Base-by-base conservation (phyloP, 35 echinoderm and acorn worm species). In the Hemicentrotus pulcherrimus region DNA sequence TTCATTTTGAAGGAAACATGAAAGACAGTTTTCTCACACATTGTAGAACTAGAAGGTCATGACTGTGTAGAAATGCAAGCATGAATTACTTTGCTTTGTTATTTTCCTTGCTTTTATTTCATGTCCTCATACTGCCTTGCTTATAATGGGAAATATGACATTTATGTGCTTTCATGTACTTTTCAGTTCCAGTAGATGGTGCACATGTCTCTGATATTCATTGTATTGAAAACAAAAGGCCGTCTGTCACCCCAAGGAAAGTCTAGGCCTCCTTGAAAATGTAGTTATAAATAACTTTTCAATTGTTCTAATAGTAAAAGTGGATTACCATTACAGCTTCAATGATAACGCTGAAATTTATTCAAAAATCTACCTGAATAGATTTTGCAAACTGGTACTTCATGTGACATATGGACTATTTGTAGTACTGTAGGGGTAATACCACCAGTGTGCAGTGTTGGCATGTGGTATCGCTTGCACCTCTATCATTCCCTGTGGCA, bases 401-500 rank as follows among this genome's bases (percentile, higher is more conserved):
- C 19, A 78, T 78, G 65, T 78, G 65, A 78, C 65, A 78, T 22
- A 15, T 55, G 50, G 50, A 11, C 15, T 55, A 14, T 55, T 55
- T 55, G 50, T 11, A 55, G 50, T 10, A n/a, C 0, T 28, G 22
- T 78, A 59, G 52, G 19, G 65, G 65, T 78, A 78, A 28, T 78
- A 78, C 65, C 65, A 78, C 65, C 65, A n/a, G 24, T 78, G 65
- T 90, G 88, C 33, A 16, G 32, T 90, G 88, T 47, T 90, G 88
- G 88, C 88, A 90, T 90, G 88, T 47, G 88, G 88, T 90, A 47
- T 90, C 32, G 32, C 88, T 90, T 90, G 88, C 88, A 90, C 88
- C 88, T 90, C 46, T 47, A 45, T 16, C 88, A 90, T 47, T 90
- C 88, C 88, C 88, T 90, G 7, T 35, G 88, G 88, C 65, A 78